Base-by-base conservation (phyloP, 2,888 invertebrate species). In the Hydrotaea diabolus region DNA sequence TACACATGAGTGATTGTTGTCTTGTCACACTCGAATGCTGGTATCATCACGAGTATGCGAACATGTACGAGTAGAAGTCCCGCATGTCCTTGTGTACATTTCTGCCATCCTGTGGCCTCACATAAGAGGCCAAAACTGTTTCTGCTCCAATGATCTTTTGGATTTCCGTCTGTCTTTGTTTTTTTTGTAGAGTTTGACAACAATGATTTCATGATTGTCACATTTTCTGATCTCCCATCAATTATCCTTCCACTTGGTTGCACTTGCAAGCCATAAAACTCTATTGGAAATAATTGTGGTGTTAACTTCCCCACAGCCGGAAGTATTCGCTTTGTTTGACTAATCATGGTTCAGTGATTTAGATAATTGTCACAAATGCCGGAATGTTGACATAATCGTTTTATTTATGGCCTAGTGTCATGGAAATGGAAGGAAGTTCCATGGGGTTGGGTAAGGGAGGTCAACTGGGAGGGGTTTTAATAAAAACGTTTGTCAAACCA, bases 1-100 rank as follows among this genome's bases (percentile, higher is more conserved):
- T 59, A 26, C 59, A 59, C 59, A 19, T 59, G 59, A 59, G 59
- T 59, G 59, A 59, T 26, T 59, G 23, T 59, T 26, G 59, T 59
- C 59, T 23, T 59, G 59, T 59, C 59, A 59, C 59, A 49, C n/a
- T n/a, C n/a, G n/a, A 39, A 4, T 31, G 31, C 31, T 4, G 31
- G 39, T 4, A 39, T 39, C 7, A 1, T 39, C 31, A 31, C 7
- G 7, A 4, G 31, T 31, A 31, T 31, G 31, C 7, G n/a, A n/a
- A 31, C 31, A 31, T 31, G 31, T 15, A 43, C 43, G 43, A 43
- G 15, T 43, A 15, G 1, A 11, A 1, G 43, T 43, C 9, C n/a
- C 15, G 13, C n/a, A 49, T 49, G 49, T n/a, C 4, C 49, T 49
- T 49, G 8, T 49, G 4, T n/a, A 49, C n/a, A 49, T 49, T 49